Evolutionary conservation across 2,113 vertebrate genomes (phyloP), one percentile per base, ranked within the genome.

Genomic region (Vidua chalybeata): DNA sequence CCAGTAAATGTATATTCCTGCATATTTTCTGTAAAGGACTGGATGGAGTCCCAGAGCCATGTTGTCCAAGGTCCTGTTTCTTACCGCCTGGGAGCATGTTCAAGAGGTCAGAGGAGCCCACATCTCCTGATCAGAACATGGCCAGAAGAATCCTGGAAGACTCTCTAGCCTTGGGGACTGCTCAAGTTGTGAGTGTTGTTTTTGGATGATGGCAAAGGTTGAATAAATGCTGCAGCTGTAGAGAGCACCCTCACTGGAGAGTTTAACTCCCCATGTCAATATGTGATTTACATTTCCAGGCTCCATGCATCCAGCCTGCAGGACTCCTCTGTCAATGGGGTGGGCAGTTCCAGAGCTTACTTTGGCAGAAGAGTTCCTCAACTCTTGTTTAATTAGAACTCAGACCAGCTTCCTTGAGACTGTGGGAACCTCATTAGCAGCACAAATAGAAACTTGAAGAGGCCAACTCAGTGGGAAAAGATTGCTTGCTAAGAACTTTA

Each of bases 391-490:
- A 96, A 97, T 96, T 96, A 94, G 93, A 96, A 94, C 76, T 95
- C 86, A 64, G 80, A 94, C 89, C 93, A 95, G 80, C 83, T 95
- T 96, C 94, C 96, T 90, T 93, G 64, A 97, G 93, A 45, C 85
- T 96, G 94, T 97, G 96, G 96, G 96, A 96, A 97, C 91, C 93
- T 96, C 94, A 67, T 93, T 94, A 97, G 80, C 80, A 84, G 91
- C 95, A 95, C 91, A 97, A 93, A 95, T 84, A 96, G 95, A 92
- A 97, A 97, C 73, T 7, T n/a, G 80, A 97, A 94, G 94, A 96
- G 86, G 76, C 95, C 91, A 95, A 30, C 93, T 95, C 91, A 68
- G 95, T 97, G 94, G 89, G 96, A 89, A 84, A 93, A 96, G 89
- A 91, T 87, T 86, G 89, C 94, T 97, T 96, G 91, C 91, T 94